phyloP scores from a whole-genome alignment of 2,797 vertebrate genomes.

The Tamandua tetradactyla region DNA sequence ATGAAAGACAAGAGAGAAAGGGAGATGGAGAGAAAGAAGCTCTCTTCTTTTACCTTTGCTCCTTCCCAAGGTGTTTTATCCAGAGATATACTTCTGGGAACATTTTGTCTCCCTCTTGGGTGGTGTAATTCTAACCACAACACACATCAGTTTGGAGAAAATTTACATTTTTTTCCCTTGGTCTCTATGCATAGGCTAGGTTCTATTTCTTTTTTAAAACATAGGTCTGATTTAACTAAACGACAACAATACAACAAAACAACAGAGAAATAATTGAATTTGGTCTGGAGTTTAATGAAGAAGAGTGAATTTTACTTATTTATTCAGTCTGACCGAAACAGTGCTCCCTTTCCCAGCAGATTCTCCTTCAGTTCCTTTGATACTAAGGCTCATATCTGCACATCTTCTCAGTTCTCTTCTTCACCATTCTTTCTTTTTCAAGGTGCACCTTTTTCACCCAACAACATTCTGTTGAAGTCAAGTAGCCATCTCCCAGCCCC shows the following conservation, averaged over 20 bases:
- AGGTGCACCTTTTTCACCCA: neutral
- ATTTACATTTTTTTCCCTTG: neutral
- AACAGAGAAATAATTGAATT: neutral
- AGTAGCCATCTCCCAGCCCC: too few relatives aligned
- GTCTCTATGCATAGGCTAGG: neutral
- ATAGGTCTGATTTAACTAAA: neutral
- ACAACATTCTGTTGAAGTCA: too few relatives aligned
- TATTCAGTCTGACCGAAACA: neutral
- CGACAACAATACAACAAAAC: too few relatives aligned
- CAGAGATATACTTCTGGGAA: neutral
- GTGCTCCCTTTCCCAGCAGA: neutral
- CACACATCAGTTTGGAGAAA: slow-evolving; percentile 38
- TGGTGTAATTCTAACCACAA: neutral
- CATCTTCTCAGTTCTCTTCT: neutral
- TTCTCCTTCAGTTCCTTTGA: neutral
- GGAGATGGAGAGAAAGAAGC: neutral
- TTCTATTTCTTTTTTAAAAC: neutral
- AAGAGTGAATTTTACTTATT: slow-evolving; percentile 1
- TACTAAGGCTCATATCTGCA: neutral
- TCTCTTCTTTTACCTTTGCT: neutral
- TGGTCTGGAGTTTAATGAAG: neutral
- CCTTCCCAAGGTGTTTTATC: slow-evolving; percentile 40
- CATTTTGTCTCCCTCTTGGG: slow-evolving; percentile 10
- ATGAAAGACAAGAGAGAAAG: slow-evolving; percentile 27
- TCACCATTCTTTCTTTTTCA: neutral